Base-by-base conservation (phyloP, 2,797 vertebrate genomes). In the Melanotaenia boesemani region DNA sequence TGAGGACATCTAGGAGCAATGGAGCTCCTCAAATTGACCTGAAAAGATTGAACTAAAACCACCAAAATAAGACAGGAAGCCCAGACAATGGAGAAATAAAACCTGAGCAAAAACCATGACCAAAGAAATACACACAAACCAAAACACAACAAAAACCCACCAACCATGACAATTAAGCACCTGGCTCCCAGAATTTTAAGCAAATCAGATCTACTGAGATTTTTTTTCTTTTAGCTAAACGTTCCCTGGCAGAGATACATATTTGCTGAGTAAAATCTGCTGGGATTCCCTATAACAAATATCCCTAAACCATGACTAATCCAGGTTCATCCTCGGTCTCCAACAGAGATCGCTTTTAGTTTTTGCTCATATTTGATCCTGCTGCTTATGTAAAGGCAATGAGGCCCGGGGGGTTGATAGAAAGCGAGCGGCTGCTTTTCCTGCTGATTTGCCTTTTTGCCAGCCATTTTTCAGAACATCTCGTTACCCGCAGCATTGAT, bases 241-340 rank as follows among this genome's bases (percentile, higher is more conserved):
- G 39, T 54, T 81, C 65, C 16, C 37, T 16, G 63, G 34, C 56
- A 24, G 5, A 68, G 32, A 67, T 48, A 67, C 67, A 74, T 74
- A 76, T 86, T 80, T 83, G 36, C 70, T 5, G n/a, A 44, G 63
- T 41, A 12, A 76, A 80, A 77, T 83, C 83, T 72, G 66, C 71
- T 26, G 81, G 76, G 83, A 87, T 65, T 76, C 80, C 57, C 63
- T 70, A 20, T 82, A 61, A 80, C 79, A 83, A 87, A 88, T 73
- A 88, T 83, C 83, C 64, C 73, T 82, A 70, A 87, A 83, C 65
- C 84, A 69, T 70, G 81, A 22, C 67, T 88, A 84, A 89, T 87
- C 87, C 85, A 48, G 73, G 76, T 86, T 87, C 84, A 84, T 78
- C 82, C 63, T 3, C 26, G 63, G 70, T 79, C 77, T 79, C 76